Percentiles rank a stretch among this genome's conserved stretches.
These are phyloP conservation scores for Ornithoptera priamus DNA, from an alignment of 2,888 invertebrate genomes.

Conservation along the genomic window DNA sequence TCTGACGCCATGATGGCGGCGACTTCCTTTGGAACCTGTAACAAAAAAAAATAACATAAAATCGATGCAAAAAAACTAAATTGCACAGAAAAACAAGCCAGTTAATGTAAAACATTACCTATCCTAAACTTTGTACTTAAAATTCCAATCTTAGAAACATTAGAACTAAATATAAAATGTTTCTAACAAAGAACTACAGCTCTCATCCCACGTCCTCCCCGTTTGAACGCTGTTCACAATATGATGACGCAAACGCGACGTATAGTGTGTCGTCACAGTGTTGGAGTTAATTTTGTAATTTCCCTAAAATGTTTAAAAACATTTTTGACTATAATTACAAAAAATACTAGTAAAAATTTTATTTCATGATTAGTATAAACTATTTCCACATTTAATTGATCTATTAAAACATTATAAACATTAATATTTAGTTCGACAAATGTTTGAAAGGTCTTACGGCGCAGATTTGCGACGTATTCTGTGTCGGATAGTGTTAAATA, in stretches of 20 bases:
- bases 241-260: constrained; percentile 75
- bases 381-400: background rate
- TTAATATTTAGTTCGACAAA: background rate
- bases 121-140: constrained; percentile 77
- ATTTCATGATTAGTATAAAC: background rate
- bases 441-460: background rate
- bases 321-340: constrained; percentile 9
- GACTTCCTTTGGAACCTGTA: constrained; percentile 60
- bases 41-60: constrained; percentile 30
- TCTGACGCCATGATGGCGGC: constrained; percentile 85
- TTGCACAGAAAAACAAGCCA: background rate
- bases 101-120: constrained; percentile 45
- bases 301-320: constrained; percentile 48
- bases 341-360: background rate
- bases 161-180: constrained; percentile 61
- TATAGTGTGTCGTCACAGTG: constrained; percentile 65
- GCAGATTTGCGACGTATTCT: constrained; percentile 25
- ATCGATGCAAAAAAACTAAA: too few species aligned
- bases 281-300: constrained; percentile 40
- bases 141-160: constrained; percentile 74
- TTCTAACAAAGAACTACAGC: constrained; percentile 55
- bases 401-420: background rate
- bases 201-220: constrained; percentile 67
- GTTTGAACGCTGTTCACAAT: constrained; percentile 67
- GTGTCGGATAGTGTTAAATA: constrained; percentile 9